Evolutionary conservation across 1,140 invertebrate genomes (phyloP).

Genomic region (Zaprionus vittiger): DNA sequence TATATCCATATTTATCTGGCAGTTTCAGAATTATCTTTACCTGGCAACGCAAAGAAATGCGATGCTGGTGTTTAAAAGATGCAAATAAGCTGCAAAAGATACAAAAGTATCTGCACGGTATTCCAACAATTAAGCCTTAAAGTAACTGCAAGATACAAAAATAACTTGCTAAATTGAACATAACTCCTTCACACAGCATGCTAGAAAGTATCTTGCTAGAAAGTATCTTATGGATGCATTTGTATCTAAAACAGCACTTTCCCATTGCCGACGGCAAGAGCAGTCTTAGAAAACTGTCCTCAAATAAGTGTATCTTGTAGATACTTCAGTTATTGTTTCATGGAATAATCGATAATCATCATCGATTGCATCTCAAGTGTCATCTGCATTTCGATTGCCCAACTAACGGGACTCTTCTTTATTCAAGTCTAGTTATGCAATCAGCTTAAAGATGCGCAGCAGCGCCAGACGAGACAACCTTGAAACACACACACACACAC

Average conservation of each 20-base stretch:
- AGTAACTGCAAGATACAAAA: too few species aligned
- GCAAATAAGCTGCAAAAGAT: not conserved
- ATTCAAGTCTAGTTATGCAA: slow-evolving; percentile 1
- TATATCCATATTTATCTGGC: too few species aligned
- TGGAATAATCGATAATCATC: not conserved
- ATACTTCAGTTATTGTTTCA: not conserved
- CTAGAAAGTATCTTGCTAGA: not conserved
- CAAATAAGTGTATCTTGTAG: not conserved
- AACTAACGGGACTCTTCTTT: not conserved
- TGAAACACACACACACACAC: slow-evolving; percentile 13
- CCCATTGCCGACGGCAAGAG: too few species aligned
- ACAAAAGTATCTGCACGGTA: not conserved
- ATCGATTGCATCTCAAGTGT: not conserved
- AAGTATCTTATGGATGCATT: not conserved
- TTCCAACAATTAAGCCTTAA: too few species aligned
- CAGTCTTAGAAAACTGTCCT: not conserved
- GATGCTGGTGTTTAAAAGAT: too few species aligned
- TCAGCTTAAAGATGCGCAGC: slow-evolving; percentile 16
- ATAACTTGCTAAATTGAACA: too few species aligned
- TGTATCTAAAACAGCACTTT: not conserved
- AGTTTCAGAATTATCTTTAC: too few species aligned
- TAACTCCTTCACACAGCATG: too few species aligned
- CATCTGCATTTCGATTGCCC: not conserved
- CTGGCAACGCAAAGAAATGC: too few species aligned
- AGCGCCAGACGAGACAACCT: slow-evolving; percentile 24